These are phyloP conservation scores for Dioctria linearis DNA, from an alignment of 2,888 invertebrate genomes.

Conservation along the genomic window DNA sequence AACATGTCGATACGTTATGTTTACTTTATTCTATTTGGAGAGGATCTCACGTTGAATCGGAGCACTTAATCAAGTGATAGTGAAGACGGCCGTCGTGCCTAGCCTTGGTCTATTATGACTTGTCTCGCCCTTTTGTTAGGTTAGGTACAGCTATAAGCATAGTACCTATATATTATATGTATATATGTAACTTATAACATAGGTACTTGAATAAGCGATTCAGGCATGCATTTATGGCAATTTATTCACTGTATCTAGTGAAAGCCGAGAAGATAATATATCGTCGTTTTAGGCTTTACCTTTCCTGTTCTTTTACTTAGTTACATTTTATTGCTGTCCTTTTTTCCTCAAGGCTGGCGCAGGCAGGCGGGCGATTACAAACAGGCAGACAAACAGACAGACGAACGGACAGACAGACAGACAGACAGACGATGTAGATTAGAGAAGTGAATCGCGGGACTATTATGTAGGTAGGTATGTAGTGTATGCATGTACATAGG, in stretches of 20 bases:
- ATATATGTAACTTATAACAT: too few species aligned
- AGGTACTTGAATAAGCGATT: not conserved
- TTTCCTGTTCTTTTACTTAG: not conserved
- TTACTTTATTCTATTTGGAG: not conserved
- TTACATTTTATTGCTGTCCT: slow-evolving; percentile 1
- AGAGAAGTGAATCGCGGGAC: too few species aligned
- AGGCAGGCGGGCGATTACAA: not conserved
- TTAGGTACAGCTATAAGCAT: too few species aligned
- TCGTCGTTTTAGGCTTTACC: not conserved
- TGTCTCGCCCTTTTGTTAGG: not conserved
- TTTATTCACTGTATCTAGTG: slow-evolving; percentile 1
- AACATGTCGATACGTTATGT: not conserved
- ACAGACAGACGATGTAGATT: too few species aligned
- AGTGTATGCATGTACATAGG: not conserved
- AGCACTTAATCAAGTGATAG: slow-evolving; percentile 45
- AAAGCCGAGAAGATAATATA: slow-evolving; percentile 4
- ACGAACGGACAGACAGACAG: too few species aligned
- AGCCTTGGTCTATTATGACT: not conserved
- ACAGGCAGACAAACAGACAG: too few species aligned
- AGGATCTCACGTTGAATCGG: slow-evolving; percentile 29
- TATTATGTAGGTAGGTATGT: not conserved
- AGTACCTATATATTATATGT: too few species aligned
- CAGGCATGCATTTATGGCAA: slow-evolving; percentile 14
- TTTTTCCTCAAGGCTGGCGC: not conserved
- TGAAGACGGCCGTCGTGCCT: not conserved